Percentiles rank a stretch among this genome's conserved stretches.
These are phyloP conservation scores for Rapana venosa DNA, from an alignment of 2,888 invertebrate species.

Conservation along the genomic window DNA sequence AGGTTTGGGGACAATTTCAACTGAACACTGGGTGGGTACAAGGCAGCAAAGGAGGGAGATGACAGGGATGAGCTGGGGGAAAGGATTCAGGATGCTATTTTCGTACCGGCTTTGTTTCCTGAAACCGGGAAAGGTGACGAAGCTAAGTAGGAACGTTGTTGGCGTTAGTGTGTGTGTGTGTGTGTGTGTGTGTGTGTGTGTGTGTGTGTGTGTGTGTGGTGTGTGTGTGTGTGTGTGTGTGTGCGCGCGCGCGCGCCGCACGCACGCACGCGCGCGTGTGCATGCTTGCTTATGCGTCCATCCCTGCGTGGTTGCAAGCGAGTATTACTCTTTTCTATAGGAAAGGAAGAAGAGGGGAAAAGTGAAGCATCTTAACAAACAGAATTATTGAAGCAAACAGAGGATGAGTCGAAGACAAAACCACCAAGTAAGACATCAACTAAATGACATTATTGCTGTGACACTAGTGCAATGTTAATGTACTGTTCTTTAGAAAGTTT, in stretches of 20 bases:
- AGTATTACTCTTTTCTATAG: neutral
- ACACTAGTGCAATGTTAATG: too few relatives aligned
- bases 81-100: too few relatives aligned
- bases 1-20: too few relatives aligned
- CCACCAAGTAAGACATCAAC: neutral
- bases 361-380: neutral
- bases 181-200: neutral
- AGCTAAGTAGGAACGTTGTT: too few relatives aligned
- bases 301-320: neutral
- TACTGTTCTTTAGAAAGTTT: too few relatives aligned
- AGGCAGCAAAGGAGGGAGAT: too few relatives aligned
- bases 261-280: neutral
- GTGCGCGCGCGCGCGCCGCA: neutral
- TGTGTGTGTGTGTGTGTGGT: conserved; percentile 15
- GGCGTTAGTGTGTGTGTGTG: neutral
- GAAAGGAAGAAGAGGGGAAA: neutral
- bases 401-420: neutral
- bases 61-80: too few relatives aligned
- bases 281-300: neutral
- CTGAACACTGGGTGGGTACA: too few relatives aligned
- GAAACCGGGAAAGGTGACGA: too few relatives aligned
- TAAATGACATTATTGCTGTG: too few relatives aligned
- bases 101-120: too few relatives aligned
- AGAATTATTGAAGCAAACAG: neutral
- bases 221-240: conserved; percentile 8